phyloP scores from a whole-genome alignment of 2,113 vertebrate genomes.

The Struthio camelus region DNA sequence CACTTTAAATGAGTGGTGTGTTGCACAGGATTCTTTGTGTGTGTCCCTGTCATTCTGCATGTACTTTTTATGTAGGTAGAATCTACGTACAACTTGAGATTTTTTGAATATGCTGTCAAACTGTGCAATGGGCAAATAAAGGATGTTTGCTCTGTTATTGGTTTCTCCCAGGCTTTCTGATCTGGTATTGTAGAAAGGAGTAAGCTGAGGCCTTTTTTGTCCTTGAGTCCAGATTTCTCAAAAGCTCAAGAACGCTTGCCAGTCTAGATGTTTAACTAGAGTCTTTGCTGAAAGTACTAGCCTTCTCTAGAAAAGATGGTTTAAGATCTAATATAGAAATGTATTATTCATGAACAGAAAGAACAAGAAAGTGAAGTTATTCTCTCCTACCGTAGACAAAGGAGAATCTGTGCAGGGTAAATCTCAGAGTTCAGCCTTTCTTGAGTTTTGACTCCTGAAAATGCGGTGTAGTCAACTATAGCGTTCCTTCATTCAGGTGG shows the following conservation, averaged over 20 bases:
- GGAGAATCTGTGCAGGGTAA: not conserved
- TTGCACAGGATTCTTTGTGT: not conserved
- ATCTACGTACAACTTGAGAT: not conserved
- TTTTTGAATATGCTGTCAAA: not conserved
- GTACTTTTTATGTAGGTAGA: fast-evolving
- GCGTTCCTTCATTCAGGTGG: not conserved
- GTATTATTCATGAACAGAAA: not conserved
- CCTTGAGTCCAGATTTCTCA: not conserved
- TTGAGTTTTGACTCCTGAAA: not conserved
- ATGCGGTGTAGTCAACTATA: not conserved
- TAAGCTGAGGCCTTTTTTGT: not conserved
- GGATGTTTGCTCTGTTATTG: not conserved
- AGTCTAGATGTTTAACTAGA: not conserved
- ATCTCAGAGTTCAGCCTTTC: not conserved
- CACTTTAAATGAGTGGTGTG: not conserved
- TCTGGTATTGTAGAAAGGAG: not conserved
- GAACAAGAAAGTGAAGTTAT: not conserved
- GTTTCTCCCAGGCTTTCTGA: not conserved
- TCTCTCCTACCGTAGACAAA: not conserved
- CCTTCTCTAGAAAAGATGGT: not conserved
- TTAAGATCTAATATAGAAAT: not conserved
- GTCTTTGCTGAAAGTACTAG: not conserved
- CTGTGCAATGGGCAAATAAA: not conserved
- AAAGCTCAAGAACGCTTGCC: not conserved
- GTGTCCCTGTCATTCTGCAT: not conserved